phyloP scores from a whole-genome alignment of 2,888 invertebrate species.

The Ophion obscuratus region DNA sequence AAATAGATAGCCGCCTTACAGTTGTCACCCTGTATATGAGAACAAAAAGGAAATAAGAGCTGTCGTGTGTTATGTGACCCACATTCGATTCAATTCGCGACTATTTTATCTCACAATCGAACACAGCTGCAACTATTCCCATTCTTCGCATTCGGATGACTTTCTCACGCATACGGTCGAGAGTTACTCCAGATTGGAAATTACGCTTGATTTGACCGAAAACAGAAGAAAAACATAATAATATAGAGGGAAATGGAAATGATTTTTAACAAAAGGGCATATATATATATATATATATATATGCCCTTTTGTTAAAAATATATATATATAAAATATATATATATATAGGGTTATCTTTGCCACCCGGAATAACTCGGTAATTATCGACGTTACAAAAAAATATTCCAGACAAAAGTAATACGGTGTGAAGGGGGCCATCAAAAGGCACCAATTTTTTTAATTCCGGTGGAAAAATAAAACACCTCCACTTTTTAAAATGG shows the following conservation, averaged over 20 bases:
- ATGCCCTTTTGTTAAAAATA: too few relatives aligned
- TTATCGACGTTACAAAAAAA: too few relatives aligned
- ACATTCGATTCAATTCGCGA: conserved; percentile 52
- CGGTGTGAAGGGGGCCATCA: too few relatives aligned
- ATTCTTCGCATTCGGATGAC: conserved; percentile 36
- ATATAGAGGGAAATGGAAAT: not conserved
- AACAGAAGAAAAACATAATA: conserved; percentile 5
- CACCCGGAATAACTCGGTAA: too few relatives aligned
- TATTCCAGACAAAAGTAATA: too few relatives aligned
- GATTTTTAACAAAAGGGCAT: not conserved
- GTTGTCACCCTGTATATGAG: not conserved
- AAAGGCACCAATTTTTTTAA: too few relatives aligned
- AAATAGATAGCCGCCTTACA: not conserved
- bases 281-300: not conserved
- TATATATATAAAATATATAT: too few relatives aligned
- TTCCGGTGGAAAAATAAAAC: too few relatives aligned
- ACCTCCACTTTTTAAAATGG: too few relatives aligned
- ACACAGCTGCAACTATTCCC: conserved; percentile 23
- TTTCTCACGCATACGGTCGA: conserved; percentile 32
- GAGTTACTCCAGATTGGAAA: conserved; percentile 15
- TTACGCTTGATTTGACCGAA: conserved; percentile 11
- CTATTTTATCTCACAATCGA: conserved; percentile 47
- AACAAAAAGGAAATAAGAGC: conserved; percentile 28
- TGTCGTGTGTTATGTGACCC: conserved; percentile 48
- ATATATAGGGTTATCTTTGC: too few relatives aligned